Conservation (phyloP, 2,888 invertebrate genomes). For the Lasioglossum pauxillum region DNA sequence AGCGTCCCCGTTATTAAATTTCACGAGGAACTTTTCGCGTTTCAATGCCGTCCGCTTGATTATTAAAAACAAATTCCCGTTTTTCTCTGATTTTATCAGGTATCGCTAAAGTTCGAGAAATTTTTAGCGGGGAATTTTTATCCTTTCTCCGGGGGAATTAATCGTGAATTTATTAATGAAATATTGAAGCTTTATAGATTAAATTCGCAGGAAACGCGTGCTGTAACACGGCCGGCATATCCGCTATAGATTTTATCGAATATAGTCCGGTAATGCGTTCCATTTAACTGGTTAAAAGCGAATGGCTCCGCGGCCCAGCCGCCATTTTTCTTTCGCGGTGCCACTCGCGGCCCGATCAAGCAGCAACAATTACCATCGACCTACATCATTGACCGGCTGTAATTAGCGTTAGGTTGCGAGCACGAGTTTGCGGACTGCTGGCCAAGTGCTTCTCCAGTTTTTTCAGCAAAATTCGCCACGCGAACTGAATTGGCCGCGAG, state of each 20-base stretch:
- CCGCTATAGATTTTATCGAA: background rate
- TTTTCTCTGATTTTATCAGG: background rate
- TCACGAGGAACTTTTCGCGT: conserved; percentile 20
- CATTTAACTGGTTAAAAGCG: conserved; percentile 16
- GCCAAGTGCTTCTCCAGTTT: conserved; percentile 11
- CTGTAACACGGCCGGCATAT: background rate
- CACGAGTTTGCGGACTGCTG: conserved; percentile 15
- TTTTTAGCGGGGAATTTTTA: background rate
- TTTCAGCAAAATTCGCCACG: background rate
- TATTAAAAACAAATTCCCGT: conserved; percentile 40
- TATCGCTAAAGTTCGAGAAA: background rate
- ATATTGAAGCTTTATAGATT: background rate
- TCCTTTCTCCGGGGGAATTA: background rate
- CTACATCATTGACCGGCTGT: conserved; percentile 43
- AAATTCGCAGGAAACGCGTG: background rate
- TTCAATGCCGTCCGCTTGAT: conserved; percentile 33
- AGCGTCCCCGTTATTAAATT: conserved; percentile 47
- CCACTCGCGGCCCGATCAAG: conserved; percentile 40
- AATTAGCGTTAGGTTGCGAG: conserved; percentile 33
- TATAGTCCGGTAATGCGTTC: conserved; percentile 13
- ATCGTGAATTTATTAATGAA: background rate
- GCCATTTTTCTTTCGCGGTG: conserved; percentile 9
- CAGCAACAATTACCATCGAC: conserved; percentile 53
- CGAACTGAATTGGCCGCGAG: background rate
- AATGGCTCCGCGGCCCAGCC: background rate